phyloP scores from a whole-genome alignment of 2,797 vertebrate genomes.

The Bradypodion pumilum region DNA sequence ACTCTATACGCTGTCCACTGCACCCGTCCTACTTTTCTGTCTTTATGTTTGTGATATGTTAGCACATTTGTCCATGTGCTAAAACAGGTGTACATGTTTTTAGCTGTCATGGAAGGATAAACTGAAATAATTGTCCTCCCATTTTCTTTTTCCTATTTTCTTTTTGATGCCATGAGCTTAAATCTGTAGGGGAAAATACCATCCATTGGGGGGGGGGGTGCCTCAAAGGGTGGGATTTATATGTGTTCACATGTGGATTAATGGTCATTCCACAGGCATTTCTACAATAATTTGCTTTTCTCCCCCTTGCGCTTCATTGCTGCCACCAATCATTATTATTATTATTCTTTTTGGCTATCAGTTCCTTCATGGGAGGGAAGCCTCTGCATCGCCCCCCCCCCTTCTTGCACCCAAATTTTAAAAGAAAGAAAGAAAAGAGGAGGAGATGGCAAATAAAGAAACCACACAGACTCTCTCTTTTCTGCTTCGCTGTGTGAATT shows the following conservation, averaged over 20 bases:
- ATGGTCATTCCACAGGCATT: background rate
- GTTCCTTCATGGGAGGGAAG: background rate
- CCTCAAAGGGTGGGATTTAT: background rate
- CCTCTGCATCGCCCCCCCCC: background rate
- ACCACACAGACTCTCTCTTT: constrained; percentile 24
- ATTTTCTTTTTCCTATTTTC: background rate
- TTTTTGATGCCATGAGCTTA: background rate
- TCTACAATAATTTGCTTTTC: background rate
- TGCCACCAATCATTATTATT: background rate
- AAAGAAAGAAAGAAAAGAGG: too few relatives aligned
- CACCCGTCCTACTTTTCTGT: background rate
- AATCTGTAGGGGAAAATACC: background rate
- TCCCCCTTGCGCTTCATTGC: background rate
- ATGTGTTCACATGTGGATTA: too few relatives aligned
- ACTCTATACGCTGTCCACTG: background rate
- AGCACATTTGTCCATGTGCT: background rate
- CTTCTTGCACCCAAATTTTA: too few relatives aligned
- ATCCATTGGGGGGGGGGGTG: background rate
- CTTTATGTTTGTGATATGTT: too few relatives aligned
- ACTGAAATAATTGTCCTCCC: background rate
- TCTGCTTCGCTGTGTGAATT: constrained; percentile 40
- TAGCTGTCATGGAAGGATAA: background rate
- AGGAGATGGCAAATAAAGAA: background rate
- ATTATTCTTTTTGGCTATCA: background rate
- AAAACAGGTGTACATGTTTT: background rate